Evolutionary conservation across 1,140 invertebrate genomes (phyloP).

Genomic region (Drosophila navojoa): DNA sequence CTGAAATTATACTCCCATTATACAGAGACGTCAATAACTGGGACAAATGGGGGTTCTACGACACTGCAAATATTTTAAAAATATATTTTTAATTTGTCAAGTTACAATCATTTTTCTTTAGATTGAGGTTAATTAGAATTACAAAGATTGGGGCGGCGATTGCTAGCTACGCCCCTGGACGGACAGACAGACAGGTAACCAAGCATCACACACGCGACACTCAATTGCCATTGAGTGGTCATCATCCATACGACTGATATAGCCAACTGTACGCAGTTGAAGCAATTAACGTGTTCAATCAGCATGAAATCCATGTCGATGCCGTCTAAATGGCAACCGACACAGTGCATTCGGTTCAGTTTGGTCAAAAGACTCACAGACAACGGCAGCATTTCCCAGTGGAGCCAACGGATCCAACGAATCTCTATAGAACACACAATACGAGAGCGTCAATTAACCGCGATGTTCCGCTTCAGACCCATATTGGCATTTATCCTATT

Average conservation of each 20-base stretch:
- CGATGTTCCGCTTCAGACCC: slow-evolving; percentile 49
- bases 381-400: slow-evolving; percentile 30
- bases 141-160: neutral
- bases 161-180: slow-evolving; percentile 47
- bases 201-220: slow-evolving; percentile 76
- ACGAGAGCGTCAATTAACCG: slow-evolving; percentile 7
- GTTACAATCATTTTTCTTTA: neutral
- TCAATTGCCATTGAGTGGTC: slow-evolving; percentile 61
- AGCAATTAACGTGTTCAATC: slow-evolving; percentile 76
- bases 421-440: neutral
- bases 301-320: slow-evolving; percentile 82
- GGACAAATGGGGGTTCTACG: neutral
- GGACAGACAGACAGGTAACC: slow-evolving; percentile 58
- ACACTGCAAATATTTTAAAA: neutral
- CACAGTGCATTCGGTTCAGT: slow-evolving; percentile 49
- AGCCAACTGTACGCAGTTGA: slow-evolving; percentile 31
- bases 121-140: slow-evolving; percentile 12
- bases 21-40: slow-evolving; percentile 2
- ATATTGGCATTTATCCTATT: slow-evolving; percentile 37
- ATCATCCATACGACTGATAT: slow-evolving; percentile 52
- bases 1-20: slow-evolving; percentile 10
- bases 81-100: neutral
- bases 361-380: slow-evolving; percentile 29
- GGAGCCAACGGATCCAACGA: too few relatives aligned
- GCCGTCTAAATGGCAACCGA: slow-evolving; percentile 61